These are phyloP conservation scores for Drosophila nikananu DNA, from an alignment of 1,140 invertebrate genomes.

Conservation along the genomic window DNA sequence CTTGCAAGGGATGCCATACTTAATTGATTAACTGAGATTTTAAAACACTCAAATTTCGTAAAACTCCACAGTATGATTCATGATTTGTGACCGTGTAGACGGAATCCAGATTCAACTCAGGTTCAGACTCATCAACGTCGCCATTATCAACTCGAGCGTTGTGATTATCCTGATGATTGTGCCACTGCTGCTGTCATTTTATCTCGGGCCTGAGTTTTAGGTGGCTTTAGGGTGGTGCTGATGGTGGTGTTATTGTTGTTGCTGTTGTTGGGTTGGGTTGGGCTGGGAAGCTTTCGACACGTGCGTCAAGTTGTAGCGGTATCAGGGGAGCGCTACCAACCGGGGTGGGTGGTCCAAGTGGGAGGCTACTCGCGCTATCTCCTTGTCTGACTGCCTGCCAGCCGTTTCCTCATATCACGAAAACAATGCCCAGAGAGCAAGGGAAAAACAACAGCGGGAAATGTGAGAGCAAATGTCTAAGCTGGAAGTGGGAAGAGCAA, in stretches of 20 bases:
- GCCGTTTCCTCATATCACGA: conserved; percentile 34
- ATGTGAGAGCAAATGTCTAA: conserved; percentile 22
- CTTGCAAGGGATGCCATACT: too few species aligned
- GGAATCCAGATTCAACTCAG: conserved; percentile 29
- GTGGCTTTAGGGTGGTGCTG: neutral
- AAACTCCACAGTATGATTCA: neutral
- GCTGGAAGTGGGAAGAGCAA: neutral
- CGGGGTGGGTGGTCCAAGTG: conserved; percentile 23
- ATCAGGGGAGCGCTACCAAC: neutral
- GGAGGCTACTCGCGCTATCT: conserved; percentile 23
- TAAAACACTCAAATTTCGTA: neutral
- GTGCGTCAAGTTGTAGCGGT: conserved; percentile 33
- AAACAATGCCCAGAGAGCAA: conserved; percentile 27
- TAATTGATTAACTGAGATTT: neutral
- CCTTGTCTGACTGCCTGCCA: conserved; percentile 19
- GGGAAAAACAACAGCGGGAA: conserved; percentile 33
- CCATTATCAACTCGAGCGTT: conserved; percentile 75
- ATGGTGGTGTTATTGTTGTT: neutral
- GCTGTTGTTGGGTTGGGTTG: neutral
- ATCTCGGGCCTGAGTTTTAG: conserved; percentile 28
- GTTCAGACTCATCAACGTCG: conserved; percentile 73
- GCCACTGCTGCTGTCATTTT: conserved; percentile 44
- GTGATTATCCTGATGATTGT: conserved; percentile 77
- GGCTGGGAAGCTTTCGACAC: conserved; percentile 33
- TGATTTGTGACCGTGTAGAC: conserved; percentile 22